Evolutionary conservation across 1,140 invertebrate species (phyloP).

Genomic region (Trichonephila clavata): DNA sequence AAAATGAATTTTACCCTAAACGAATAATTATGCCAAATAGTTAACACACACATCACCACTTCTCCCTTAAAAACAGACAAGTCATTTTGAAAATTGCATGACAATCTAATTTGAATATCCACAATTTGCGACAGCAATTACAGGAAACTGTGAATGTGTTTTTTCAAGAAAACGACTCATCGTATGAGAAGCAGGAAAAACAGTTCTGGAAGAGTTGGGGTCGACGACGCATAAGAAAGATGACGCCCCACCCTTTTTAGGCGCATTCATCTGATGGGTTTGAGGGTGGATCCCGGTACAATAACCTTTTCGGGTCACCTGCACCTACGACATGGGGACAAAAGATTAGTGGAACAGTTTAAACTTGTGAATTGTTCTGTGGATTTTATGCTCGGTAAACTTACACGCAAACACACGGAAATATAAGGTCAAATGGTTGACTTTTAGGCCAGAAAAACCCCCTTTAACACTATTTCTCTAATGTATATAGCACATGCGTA

Average conservation of each 20-base stretch:
- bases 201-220: constrained; percentile 52
- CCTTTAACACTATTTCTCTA: too few relatives aligned
- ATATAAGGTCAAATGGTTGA: neutral
- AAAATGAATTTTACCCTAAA: too few relatives aligned
- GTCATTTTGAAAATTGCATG: too few relatives aligned
- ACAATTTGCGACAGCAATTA: neutral
- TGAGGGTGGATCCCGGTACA: constrained; percentile 62
- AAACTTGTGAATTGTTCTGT: neutral
- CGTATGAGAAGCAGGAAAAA: neutral
- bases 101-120: neutral
- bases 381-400: neutral
- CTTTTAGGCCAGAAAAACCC: too few relatives aligned
- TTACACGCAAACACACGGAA: neutral
- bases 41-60: too few relatives aligned
- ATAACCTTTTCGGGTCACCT: constrained; percentile 68
- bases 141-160: neutral
- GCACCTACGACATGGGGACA: constrained; percentile 37
- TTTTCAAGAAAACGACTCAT: neutral
- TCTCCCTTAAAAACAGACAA: too few relatives aligned
- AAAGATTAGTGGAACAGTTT: constrained; percentile 44
- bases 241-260: constrained; percentile 48
- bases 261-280: neutral
- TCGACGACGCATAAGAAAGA: constrained; percentile 37
- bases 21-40: too few relatives aligned
- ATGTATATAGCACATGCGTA: too few relatives aligned